Base-by-base conservation (phyloP, 2,797 vertebrate genomes). In the Spheniscus humboldti region DNA sequence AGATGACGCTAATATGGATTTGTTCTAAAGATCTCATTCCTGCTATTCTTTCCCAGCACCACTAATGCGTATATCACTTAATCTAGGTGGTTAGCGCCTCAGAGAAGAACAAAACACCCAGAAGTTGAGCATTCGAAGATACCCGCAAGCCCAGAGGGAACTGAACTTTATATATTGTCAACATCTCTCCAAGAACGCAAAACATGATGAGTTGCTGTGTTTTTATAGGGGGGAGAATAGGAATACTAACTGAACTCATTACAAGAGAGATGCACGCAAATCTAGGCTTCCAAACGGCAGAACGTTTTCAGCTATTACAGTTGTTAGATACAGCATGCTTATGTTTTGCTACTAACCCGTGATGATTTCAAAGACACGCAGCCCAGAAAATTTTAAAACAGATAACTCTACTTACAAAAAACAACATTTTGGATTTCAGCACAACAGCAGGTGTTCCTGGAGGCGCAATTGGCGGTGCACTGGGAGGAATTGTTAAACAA, bases 341-440 rank as follows among this genome's bases (percentile, higher is more conserved):
- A 28, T 72, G 69, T 66, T 93, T 94, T 88, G 62, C 82, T 66
- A 52, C 1, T 2, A 94, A 90, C 69, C 15, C 1, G 1, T 35
- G 60, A 71, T 28, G 72, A 45, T 80, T 92, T 57, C 85, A 71
- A 83, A 80, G 45, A 69, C 22, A 47, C 0, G 4, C 66, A 90
- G 73, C 74, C 74, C 81, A 80, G 69, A 87, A 39, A 41, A 81
- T 79, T 81, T 88, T 81, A 79, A 84, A 91, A n/a, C 33, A 90
- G 71, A 67, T 20, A 92, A 24, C 62, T 88, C 59, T 97, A 99
- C 99, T 99, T 98, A 99, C 99, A 90, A 99, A 99, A 98, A 99
- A 99, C 77, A 99, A 99, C 99, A 99, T 99, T 98, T 99, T 99
- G 93, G 99, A 99, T 98, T 99, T 99, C 90, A 99, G 99, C 96